Evolutionary conservation across 2,113 vertebrate genomes (phyloP), one percentile per base, ranked within the genome.

Genomic region (Pungitius pungitius): DNA sequence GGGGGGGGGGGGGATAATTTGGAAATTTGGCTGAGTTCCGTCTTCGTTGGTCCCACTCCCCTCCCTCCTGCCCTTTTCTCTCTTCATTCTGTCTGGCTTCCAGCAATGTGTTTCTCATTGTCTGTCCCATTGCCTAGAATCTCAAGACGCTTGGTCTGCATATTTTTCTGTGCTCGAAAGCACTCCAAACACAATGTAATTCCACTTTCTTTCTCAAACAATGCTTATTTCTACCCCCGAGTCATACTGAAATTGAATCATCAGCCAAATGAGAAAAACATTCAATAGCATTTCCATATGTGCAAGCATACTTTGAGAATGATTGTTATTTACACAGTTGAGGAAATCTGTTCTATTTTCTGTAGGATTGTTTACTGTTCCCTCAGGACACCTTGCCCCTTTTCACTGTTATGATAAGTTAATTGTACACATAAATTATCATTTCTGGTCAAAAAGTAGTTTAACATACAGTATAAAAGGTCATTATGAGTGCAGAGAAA

Each of bases 51-150:
- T 66, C 80, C 73, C 65, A 6, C 76, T 51, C 51, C 67, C 57
- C 54, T 45, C 55, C 37, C 64, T 43, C 47, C 67, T 51, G 56
- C 73, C 30, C 10, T 27, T 69, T 72, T 70, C 75, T 77, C 65
- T 65, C 81, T 86, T 56, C 60, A 69, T 84, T 83, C 76, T 77
- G 83, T 92, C 90, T 92, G 81, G 70, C 73, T 87, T 88, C 82
- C 68, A 74, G 84, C 73, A 92, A 91, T 92, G 81, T 92, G 92
- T 85, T 94, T 93, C 91, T 92, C 82, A 77, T 92, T 91, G 87
- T 92, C 89, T 87, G 77, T 87, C 80, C 77, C 64, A 56, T 39
- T 69, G 85, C 80, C 80, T 84, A 65, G 70, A 78, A 87, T 82
- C 79, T 87, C 81, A 84, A 57, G 65, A 69, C 74, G 76, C 87